phyloP scores from a whole-genome alignment of 1,140 invertebrate species.

The Tetragonula clypearis region DNA sequence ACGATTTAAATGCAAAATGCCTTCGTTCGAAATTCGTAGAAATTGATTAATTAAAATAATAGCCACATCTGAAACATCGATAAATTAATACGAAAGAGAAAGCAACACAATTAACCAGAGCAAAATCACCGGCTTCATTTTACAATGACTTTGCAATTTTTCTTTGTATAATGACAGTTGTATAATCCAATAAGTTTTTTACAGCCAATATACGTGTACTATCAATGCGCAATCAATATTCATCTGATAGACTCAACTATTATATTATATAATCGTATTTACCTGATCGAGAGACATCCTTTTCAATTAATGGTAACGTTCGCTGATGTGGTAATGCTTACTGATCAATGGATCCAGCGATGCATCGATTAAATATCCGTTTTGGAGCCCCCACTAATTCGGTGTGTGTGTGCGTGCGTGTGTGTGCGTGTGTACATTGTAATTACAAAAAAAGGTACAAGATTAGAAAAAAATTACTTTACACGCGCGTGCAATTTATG shows the following conservation, averaged over 20 bases:
- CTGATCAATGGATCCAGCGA: constrained; percentile 2
- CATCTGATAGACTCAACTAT: no score
- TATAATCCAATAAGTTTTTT: not conserved
- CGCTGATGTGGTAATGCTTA: constrained; percentile 5
- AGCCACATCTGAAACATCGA: no score
- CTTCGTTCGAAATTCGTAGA: no score
- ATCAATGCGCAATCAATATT: no score
- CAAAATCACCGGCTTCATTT: no score
- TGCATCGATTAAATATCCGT: constrained; percentile 38
- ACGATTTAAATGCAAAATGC: no score
- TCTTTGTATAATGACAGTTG: not conserved
- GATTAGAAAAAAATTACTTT: not conserved
- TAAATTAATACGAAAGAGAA: no score
- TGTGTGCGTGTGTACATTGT: not conserved
- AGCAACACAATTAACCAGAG: no score
- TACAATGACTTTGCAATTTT: not conserved
- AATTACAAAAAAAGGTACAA: not conserved
- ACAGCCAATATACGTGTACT: no score
- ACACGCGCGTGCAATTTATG: not conserved
- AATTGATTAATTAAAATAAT: no score
- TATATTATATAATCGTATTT: not conserved
- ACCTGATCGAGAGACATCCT: constrained; percentile 57
- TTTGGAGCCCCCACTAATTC: constrained; percentile 8
- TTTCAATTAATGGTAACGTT: not conserved
- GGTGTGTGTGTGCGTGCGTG: no score